phyloP scores from a whole-genome alignment of 2,113 vertebrate genomes.

The Numenius arquata region DNA sequence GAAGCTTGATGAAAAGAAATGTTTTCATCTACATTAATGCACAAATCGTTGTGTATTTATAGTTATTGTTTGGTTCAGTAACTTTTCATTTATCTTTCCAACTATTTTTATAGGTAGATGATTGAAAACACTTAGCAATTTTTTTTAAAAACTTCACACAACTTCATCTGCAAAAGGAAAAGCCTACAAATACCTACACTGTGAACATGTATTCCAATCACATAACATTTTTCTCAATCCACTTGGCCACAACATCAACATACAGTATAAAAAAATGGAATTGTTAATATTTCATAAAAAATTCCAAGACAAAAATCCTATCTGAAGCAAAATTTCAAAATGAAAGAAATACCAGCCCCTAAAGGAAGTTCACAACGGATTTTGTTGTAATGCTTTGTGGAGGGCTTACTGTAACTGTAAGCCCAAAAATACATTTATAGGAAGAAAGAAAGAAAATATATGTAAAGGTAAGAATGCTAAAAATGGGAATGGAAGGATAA shows the following conservation, averaged over 20 bases:
- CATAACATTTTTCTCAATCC: neutral
- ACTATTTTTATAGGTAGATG: neutral
- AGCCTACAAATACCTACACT: neutral
- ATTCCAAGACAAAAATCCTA: neutral
- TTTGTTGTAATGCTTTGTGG: neutral
- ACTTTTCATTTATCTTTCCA: neutral
- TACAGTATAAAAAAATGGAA: neutral
- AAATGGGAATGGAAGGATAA: neutral
- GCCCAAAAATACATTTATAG: neutral
- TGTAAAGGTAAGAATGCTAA: neutral
- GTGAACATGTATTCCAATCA: neutral
- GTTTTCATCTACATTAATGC: neutral
- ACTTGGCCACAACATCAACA: neutral
- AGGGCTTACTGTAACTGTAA: neutral
- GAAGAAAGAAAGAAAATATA: neutral
- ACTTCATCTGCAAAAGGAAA: neutral
- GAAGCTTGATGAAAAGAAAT: neutral
- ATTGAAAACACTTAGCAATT: neutral
- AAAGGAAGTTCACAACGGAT: neutral
- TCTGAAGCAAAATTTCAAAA: neutral
- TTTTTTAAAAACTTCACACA: neutral
- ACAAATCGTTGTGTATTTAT: neutral
- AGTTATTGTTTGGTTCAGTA: neutral
- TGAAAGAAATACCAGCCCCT: neutral
- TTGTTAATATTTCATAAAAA: neutral